Conservation (phyloP, 2,888 invertebrate genomes). For the Nysson spinosus region DNA sequence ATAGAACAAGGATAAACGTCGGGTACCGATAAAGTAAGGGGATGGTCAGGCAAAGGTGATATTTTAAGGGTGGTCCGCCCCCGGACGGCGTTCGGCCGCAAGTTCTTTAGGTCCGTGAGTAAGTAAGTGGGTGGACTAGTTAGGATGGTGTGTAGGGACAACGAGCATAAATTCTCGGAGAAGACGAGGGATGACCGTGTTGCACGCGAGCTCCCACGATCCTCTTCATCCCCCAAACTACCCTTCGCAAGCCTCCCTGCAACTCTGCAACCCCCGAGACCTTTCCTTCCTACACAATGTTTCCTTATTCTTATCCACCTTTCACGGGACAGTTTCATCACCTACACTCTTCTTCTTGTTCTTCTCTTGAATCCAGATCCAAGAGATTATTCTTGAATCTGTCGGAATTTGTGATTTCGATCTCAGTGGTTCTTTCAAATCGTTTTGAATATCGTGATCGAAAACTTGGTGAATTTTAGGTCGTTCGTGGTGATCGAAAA, state of each 20-base stretch:
- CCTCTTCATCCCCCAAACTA: constrained; percentile 38
- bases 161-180: constrained; percentile 75
- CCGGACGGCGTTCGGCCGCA: constrained; percentile 34
- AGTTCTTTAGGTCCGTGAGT: constrained; percentile 64
- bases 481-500: too few species aligned
- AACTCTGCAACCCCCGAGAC: constrained; percentile 10
- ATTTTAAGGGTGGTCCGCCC: constrained; percentile 72
- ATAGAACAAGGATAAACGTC: neutral
- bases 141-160: constrained; percentile 75
- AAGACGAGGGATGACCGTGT: constrained; percentile 75
- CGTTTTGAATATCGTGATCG: too few species aligned
- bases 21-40: constrained; percentile 56
- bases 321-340: neutral
- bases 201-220: constrained; percentile 73
- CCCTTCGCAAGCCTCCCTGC: too few species aligned
- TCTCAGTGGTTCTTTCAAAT: too few species aligned
- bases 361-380: constrained; percentile 6
- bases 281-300: constrained; percentile 5
- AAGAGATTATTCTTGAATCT: too few species aligned
- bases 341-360: neutral
- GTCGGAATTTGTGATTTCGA: too few species aligned
- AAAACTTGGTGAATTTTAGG: too few species aligned
- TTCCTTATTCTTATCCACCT: constrained; percentile 19
- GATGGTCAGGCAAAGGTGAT: constrained; percentile 66
- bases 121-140: constrained; percentile 77